Evolutionary conservation across 2,113 vertebrate species (phyloP), one percentile per base, ranked within the genome.

Genomic region (Calidris pygmaea): DNA sequence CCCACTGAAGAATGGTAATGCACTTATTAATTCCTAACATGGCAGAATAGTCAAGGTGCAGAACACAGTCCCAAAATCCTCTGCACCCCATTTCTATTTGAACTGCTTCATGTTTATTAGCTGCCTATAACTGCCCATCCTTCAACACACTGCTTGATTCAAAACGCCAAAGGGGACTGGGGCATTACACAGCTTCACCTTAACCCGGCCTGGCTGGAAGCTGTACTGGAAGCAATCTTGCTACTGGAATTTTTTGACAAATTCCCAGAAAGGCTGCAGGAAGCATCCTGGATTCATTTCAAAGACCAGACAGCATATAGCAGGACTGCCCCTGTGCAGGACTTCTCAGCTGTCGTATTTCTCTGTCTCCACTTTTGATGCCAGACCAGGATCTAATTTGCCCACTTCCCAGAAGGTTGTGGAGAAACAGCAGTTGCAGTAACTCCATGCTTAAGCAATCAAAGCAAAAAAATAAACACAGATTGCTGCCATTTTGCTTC

Each of bases 1-100:
- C 20, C 94, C 79, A 95, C 63, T 82, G 79, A 94, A 94, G 84
- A 92, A 93, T 47, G 59, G 52, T 55, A 97, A 88, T 60, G 71
- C 29, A 59, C 37, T 90, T 62, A 88, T 75, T 67, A 94, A 81
- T 90, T 95, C 66, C 76, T 89, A 97, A 92, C 9, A 45, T 13
- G 30, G n/a, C 37, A 87, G 85, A 95, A 84, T 6, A 89, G 72
- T 86, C 62, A 60, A 41, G 75, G 88, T 84, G 52, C 34, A 80
- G 59, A 92, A 92, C 55, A 34, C 39, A 75, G 47, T 48, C 82
- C 22, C 71, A 80, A 87, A 70, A 93, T 58, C 72, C 82, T 76
- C 82, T 79, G n/a, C 58, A 96, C 11, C 20, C 50, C 84, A 84
- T 93, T 95, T 91, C 93, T 89, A 68, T 59, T 81, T 93, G 63